Conservation (phyloP, 2,113 vertebrate genomes). For the Ia io region DNA sequence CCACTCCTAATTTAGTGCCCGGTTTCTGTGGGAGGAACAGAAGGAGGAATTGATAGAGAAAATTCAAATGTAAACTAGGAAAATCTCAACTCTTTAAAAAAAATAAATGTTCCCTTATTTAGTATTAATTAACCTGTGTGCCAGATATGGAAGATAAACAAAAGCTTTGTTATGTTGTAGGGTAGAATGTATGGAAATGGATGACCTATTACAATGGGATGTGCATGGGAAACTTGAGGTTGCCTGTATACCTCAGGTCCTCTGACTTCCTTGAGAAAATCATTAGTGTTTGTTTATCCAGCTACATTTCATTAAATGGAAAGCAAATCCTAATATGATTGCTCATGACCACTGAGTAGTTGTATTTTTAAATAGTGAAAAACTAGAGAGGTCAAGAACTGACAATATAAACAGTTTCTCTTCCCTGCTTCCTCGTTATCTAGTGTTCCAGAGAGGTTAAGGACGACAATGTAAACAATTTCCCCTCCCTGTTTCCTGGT, state of each 20-base stretch:
- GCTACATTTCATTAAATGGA: conserved; percentile 37
- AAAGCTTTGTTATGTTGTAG: not conserved
- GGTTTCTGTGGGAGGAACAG: not conserved
- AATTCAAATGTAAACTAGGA: not conserved
- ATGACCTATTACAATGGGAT: conserved; percentile 35
- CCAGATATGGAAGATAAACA: not conserved
- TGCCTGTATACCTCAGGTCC: not conserved
- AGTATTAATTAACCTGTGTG: not conserved
- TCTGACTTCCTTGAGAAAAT: conserved; percentile 38
- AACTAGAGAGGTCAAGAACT: conserved; percentile 14
- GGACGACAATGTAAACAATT: not conserved
- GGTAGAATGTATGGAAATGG: conserved; percentile 12
- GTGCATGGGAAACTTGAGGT: not conserved
- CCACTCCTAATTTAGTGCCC: not conserved
- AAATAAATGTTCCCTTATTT: not conserved
- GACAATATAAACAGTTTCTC: not conserved
- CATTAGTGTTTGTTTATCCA: conserved; percentile 55
- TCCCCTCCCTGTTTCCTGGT: not conserved
- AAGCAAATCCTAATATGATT: conserved; percentile 32
- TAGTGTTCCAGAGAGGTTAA: conserved; percentile 15
- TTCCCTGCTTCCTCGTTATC: not conserved
- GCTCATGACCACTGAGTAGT: not conserved
- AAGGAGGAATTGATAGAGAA: not conserved
- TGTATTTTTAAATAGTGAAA: conserved; percentile 53
- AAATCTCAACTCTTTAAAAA: not conserved